Base-by-base conservation (phyloP, 2,113 vertebrate species). In the Formicarius rufipectus region DNA sequence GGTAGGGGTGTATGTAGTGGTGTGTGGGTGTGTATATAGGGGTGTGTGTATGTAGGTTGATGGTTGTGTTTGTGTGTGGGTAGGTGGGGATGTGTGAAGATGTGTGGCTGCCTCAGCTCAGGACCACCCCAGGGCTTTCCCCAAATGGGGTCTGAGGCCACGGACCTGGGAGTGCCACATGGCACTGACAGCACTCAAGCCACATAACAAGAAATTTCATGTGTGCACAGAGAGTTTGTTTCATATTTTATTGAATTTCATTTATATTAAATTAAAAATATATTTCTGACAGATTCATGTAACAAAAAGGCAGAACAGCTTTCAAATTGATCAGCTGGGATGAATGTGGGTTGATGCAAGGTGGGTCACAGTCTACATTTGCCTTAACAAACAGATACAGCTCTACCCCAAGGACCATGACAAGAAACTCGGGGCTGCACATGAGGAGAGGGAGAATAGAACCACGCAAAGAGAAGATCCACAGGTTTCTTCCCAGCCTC, bases 221-320 rank as follows among this genome's bases (percentile, higher is more conserved):
- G 44, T 9, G 10, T 55, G 81, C 59, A 45, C 71, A 5, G 58
- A 49, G 83, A 53, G 12, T 97, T 97, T 96, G 93, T 98, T 98
- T 98, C 98, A 93, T 99, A 99, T 98, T 98, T 99, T 99, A 99
- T 99, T 99, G 98, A 99, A 99, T 98, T 99, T 99, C 98, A 99
- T 99, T 99, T 99, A 99, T 99, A 99, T 99, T 99, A 99, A 99
- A 99, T 99, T 99, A 99, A 99, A 99, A 99, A 99, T 99, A 99
- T 99, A 99, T 98, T 99, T 99, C 98, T 99, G 99, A 99, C 99
- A 99, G 99, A 99, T 99, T 99, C 99, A 99, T 99, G 98, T 99
- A 99, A 99, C 99, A 99, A 99, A 99, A 99, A 99, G 98, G 99
- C 99, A 98, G 99, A 99, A 98, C 98, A 98, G 98, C 98, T 98